Percentiles rank a stretch among this genome's conserved stretches.
Evolutionary conservation across 2,888 invertebrate species (phyloP).

Genomic region (Catocala fraxini): DNA sequence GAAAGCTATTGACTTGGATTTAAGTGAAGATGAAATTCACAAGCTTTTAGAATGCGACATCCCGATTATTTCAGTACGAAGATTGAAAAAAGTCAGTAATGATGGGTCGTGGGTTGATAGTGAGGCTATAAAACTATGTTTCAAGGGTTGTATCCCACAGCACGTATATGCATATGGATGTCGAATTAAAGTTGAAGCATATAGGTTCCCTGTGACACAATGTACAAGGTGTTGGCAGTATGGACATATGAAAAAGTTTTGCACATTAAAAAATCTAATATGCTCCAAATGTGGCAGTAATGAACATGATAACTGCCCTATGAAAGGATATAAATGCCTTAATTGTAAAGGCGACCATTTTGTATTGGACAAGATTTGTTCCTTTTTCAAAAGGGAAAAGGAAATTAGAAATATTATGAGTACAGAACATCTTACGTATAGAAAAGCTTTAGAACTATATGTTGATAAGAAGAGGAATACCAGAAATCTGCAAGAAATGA

Average conservation of each 20-base stretch:
- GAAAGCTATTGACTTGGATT: conserved; percentile 29
- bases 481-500: too few species aligned
- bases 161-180: conserved; percentile 24
- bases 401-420: conserved; percentile 11
- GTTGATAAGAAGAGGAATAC: conserved; percentile 5
- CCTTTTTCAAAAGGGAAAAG: conserved; percentile 14
- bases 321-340: too few species aligned
- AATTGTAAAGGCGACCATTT: conserved; percentile 8
- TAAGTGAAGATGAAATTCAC: conserved; percentile 23
- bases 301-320: too few species aligned
- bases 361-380: conserved; percentile 12
- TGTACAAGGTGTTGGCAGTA: conserved; percentile 25
- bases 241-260: conserved; percentile 17
- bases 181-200: conserved; percentile 17
- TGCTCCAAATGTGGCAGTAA: too few species aligned
- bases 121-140: conserved; percentile 22
- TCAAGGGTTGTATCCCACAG: conserved; percentile 16
- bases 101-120: conserved; percentile 29
- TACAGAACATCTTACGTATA: conserved; percentile 6
- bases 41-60: conserved; percentile 5
- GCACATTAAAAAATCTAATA: conserved; percentile 16
- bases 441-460: too few species aligned
- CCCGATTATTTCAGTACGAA: conserved; percentile 21
- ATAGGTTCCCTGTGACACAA: conserved; percentile 30
- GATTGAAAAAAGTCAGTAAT: conserved; percentile 18